Conservation (phyloP, 2,113 vertebrate genomes). For the Heteronetta atricapilla region DNA sequence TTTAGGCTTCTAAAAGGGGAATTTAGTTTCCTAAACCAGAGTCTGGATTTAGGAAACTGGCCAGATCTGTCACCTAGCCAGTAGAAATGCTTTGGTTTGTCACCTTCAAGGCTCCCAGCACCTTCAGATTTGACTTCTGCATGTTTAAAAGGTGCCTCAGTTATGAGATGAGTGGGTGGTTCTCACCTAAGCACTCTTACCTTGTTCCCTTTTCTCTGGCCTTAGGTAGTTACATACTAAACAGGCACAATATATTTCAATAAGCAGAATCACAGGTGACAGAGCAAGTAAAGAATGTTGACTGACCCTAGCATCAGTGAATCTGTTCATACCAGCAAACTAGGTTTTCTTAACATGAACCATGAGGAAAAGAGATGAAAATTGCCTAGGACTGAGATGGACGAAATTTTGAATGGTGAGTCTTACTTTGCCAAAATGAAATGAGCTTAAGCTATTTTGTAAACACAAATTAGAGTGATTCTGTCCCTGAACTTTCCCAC, state of each 20-base stretch:
- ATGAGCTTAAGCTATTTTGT: neutral
- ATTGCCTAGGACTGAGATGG: neutral
- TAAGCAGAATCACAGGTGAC: neutral
- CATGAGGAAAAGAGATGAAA: neutral
- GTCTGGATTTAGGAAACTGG: too few species aligned
- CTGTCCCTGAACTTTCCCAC: neutral
- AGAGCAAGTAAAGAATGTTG: neutral
- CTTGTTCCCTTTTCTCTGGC: neutral
- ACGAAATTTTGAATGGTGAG: neutral
- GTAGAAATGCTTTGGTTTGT: neutral
- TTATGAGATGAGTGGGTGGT: neutral
- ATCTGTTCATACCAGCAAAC: rapidly evolving
- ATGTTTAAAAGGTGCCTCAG: rapidly evolving
- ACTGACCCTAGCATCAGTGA: rapidly evolving
- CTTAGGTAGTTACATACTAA: neutral
- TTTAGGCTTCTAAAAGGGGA: neutral
- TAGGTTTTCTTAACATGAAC: neutral
- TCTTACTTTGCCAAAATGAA: neutral
- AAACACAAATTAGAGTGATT: neutral
- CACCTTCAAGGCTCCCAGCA: neutral
- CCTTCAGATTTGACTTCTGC: neutral
- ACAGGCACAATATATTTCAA: neutral
- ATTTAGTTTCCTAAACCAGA: neutral
- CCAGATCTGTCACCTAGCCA: neutral
- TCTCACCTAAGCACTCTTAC: neutral